Evolutionary conservation across 2,113 vertebrate genomes (phyloP).

Genomic region (Nothocercus julius): DNA sequence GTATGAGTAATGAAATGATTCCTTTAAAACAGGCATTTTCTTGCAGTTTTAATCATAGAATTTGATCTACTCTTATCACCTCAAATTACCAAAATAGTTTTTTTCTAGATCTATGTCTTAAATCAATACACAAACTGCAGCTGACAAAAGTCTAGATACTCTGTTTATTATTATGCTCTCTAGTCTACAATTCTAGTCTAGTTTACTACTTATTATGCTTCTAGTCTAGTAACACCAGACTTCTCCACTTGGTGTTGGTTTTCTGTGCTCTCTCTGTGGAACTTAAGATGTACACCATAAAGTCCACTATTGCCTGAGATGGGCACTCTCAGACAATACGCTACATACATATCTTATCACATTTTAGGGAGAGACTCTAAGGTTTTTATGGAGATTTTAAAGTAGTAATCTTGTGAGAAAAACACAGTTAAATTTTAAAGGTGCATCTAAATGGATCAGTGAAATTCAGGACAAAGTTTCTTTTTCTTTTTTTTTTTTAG

Average conservation of each 20-base stretch:
- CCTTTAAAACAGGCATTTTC: neutral
- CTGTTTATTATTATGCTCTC: neutral
- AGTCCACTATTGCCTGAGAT: accelerated
- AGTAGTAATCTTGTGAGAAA: neutral
- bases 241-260: neutral
- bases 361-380: neutral
- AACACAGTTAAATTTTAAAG: neutral
- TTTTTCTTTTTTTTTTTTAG: neutral
- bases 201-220: no score
- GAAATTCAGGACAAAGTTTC: neutral
- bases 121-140: neutral
- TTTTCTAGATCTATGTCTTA: neutral
- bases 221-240: neutral
- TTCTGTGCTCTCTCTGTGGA: neutral
- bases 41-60: neutral
- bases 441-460: neutral
- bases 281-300: neutral
- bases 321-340: neutral
- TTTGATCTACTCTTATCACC: neutral
- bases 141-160: neutral
- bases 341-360: accelerated
- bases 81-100: neutral
- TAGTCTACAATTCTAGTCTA: neutral
- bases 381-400: neutral
- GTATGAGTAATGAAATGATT: neutral